These are phyloP conservation scores for Elgaria multicarinata DNA, from an alignment of 2,113 vertebrate genomes.

Conservation along the genomic window DNA sequence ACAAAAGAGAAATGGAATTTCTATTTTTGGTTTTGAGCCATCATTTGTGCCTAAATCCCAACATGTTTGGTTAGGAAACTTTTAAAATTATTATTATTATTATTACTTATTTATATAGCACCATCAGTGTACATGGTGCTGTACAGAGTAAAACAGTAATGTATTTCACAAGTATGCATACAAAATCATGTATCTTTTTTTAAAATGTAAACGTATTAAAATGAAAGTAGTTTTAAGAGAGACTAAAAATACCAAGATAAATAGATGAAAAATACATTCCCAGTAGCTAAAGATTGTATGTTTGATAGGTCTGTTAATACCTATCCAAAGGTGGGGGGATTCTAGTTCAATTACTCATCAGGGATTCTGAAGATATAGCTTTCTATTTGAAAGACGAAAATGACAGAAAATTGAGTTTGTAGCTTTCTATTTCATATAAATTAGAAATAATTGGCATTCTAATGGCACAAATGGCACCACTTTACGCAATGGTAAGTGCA, in stretches of 20 bases:
- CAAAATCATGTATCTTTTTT: neutral
- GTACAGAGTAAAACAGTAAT: too few relatives aligned
- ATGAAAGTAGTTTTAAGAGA: too few relatives aligned
- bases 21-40: neutral
- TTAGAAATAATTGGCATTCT: slow-evolving; percentile 47
- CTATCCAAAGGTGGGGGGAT: slow-evolving; percentile 1
- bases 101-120: too few relatives aligned
- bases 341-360: neutral
- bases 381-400: slow-evolving; percentile 40
- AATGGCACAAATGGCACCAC: slow-evolving; percentile 38
- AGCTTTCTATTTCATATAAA: slow-evolving; percentile 27
- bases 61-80: neutral
- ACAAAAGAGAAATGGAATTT: neutral
- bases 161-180: too few relatives aligned
- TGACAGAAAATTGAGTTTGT: slow-evolving; percentile 41
- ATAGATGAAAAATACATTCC: neutral
- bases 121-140: too few relatives aligned
- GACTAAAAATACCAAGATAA: neutral
- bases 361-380: slow-evolving; percentile 20
- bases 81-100: too few relatives aligned
- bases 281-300: slow-evolving; percentile 1
- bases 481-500: slow-evolving; percentile 35
- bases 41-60: neutral
- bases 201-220: neutral
- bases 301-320: slow-evolving; percentile 13